Evolutionary conservation across 2,888 invertebrate species (phyloP), one percentile per base, ranked within the genome.

Genomic region (Watsonalla binaria): DNA sequence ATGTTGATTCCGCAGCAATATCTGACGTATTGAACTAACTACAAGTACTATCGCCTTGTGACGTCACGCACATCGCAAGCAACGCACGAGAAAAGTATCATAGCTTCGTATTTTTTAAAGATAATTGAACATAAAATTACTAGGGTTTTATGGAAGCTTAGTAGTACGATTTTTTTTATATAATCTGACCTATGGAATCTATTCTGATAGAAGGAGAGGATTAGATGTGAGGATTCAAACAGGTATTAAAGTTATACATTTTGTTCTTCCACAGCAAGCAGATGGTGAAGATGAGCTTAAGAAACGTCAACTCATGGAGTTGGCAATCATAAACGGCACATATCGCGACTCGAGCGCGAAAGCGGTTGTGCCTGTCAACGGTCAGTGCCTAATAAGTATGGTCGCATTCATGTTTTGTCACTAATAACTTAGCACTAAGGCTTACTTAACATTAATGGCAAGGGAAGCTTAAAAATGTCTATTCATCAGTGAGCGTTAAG

Each of bases 221-320:
- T n/a, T n/a, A n/a, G n/a, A n/a, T n/a, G 24, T 24, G 4, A 24
- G 6, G 5, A 45, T 9, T 24, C 13, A 13, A 1, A 6, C 15
- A 14, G 11, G 7, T 39, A 42, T 7, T 42, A 24, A 51, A 15
- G 9, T 46, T 51, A 13, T 42, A 24, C 35, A 37, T 46, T 63
- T 42, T 8, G 11, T 42, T 39, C 48, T n/a, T 69, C 83, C 85
- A 66, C 92, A 95, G 94, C 95, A 99, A 98, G 98, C 99, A 61
- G 99, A 99, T 89, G 99, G 99, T 62, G 99, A 99, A 93, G 99
- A 99, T 91, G 99, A 99, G 88, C 92, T 99, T 81, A 99, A 99
- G 94, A 99, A 99, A 91, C 95, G 99, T 83, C 99, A 99, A 92
- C 93, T 99, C 76, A 99, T 99, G 99, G 99, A 99, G 91, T 93